Conservation (phyloP, 2,888 invertebrate genomes). For the Platerodrilus igneus region DNA sequence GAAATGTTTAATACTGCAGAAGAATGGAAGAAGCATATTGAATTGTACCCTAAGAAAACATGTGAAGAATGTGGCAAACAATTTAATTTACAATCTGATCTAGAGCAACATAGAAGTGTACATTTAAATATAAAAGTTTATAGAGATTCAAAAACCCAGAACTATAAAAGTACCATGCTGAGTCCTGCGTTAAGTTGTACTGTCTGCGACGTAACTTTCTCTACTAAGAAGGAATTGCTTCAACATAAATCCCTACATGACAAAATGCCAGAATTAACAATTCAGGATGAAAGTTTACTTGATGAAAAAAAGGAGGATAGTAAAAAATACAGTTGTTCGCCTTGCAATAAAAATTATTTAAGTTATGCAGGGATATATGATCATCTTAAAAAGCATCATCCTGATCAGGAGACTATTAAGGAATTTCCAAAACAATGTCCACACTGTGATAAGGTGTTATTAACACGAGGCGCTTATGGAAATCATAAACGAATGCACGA, state of each 20-base stretch:
- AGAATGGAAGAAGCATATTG: constrained; percentile 57
- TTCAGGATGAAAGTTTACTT: constrained; percentile 45
- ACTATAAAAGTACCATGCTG: constrained; percentile 53
- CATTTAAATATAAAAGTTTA: constrained; percentile 64
- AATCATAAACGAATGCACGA: constrained; percentile 43
- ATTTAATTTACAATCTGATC: constrained; percentile 56
- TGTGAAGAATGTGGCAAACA: constrained; percentile 61
- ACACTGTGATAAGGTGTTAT: constrained; percentile 38
- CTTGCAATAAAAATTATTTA: constrained; percentile 52
- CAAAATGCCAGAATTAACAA: constrained; percentile 42
- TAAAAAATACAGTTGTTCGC: constrained; percentile 54
- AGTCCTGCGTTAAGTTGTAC: constrained; percentile 48
- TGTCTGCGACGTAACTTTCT: constrained; percentile 57
- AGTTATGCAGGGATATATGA: constrained; percentile 40
- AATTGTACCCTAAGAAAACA: constrained; percentile 53
- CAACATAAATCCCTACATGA: constrained; percentile 40
- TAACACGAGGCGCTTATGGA: constrained; percentile 37
- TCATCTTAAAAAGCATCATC: constrained; percentile 40
- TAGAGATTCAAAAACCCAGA: constrained; percentile 58
- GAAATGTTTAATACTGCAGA: constrained; percentile 55
- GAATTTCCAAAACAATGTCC: constrained; percentile 39
- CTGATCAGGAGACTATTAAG: constrained; percentile 14
- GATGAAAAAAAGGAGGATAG: constrained; percentile 48
- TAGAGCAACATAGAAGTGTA: constrained; percentile 62
- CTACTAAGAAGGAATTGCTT: constrained; percentile 44